Evolutionary conservation across 30 jellyfish, hydroid and myxozoan genomes (phyloP), one percentile per base, ranked within the genome.

Genomic region (Catostylus mosaicus): DNA sequence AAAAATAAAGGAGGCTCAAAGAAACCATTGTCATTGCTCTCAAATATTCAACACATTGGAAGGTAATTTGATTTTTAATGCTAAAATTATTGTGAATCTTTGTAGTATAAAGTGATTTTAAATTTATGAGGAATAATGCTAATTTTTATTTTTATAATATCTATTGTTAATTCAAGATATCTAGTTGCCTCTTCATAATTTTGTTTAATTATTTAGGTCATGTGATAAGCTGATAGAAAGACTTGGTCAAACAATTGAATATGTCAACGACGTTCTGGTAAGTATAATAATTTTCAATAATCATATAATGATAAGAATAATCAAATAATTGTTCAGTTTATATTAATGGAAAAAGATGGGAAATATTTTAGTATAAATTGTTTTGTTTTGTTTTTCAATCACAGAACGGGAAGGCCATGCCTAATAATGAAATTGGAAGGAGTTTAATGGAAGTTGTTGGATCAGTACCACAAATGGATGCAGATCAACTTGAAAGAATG

Each of bases 1-100:
- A 94, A 67, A 68, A 94, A 69, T 70, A 94, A 94, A 67, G 99
- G 99, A 45, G 99, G 99, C 19, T 94, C 99, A 64, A 94, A 94
- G 63, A 88, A 80, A 73, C 99, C 99, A 31, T 50, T 71, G 34
- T 35, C 85, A 26, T 60, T 94, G 67, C 72, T 77, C 51, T 78
- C 90, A 18, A 86, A 95, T 73, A 95, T 94, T 37, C 96, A 89
- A 46, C 99, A 94, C 83, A 83, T 94, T 30, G 85, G 96, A 45
- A 78, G 86, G 99, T 94, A 71, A 36, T 75, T 74, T 20, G 37
- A 6, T 22, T 59, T 59, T 59, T 59, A 5, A 59, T 59, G 71
- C 38, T 16, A 43, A 43, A 6, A 43, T 43, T 8, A 16, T 16
- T 43, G 56, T 43, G 8, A 16, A 6, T 43, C 16, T 43, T 43